phyloP scores from a whole-genome alignment of 1,140 invertebrate genomes.

The Propsilocerus akamusi region DNA sequence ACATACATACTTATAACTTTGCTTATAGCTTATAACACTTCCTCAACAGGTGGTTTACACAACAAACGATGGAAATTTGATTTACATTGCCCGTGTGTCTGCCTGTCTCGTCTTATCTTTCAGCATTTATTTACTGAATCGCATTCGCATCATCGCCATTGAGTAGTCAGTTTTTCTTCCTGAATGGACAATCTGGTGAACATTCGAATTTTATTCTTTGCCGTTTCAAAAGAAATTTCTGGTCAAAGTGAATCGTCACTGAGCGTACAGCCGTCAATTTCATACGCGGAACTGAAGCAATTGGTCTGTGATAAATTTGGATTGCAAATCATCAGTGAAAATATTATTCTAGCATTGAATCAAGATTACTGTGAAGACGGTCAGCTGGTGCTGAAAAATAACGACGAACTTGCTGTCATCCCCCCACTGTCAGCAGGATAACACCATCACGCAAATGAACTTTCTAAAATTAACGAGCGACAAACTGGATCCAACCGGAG shows the following conservation, averaged over 20 bases:
- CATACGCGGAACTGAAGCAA: conserved; percentile 33
- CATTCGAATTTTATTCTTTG: conserved; percentile 68
- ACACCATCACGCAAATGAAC: conserved; percentile 28
- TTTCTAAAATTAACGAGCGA: conserved; percentile 45
- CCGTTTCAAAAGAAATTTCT: conserved; percentile 62
- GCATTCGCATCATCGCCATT: no score
- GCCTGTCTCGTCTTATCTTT: no score
- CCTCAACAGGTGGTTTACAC: no score
- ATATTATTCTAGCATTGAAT: conserved; percentile 61
- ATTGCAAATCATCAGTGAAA: conserved; percentile 44
- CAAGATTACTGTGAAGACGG: conserved; percentile 45
- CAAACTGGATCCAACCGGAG: conserved; percentile 45
- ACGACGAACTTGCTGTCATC: conserved; percentile 67
- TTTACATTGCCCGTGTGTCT: no score
- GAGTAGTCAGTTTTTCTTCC: not conserved
- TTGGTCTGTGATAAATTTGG: conserved; percentile 38
- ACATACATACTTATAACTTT: no score
- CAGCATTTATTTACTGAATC: no score
- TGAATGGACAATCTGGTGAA: conserved; percentile 16
- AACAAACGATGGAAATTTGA: no score
- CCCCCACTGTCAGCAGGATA: conserved; percentile 74
- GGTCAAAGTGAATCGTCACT: conserved; percentile 34
- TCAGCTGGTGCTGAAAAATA: conserved; percentile 32
- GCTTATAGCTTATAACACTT: no score
- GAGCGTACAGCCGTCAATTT: conserved; percentile 26